A percentile compares a stretch with the other conserved stretches of the same genome.
Evolutionary conservation across 2,797 vertebrate genomes (phyloP).

Genomic region (Crenichthys baileyi): DNA sequence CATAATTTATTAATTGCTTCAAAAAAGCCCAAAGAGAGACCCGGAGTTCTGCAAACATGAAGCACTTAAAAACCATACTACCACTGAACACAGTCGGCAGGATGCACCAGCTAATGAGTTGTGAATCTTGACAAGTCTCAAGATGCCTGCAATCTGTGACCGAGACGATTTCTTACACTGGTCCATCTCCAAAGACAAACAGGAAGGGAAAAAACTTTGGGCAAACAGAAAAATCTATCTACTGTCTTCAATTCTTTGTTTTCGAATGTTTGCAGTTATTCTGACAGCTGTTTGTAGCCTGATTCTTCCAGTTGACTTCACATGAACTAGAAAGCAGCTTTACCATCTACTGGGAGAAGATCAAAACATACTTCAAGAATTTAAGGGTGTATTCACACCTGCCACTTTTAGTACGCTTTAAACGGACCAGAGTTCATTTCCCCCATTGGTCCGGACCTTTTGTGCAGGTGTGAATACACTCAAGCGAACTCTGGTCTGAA

Average conservation of each 20-base stretch:
- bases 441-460: no score
- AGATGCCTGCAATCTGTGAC: conserved; percentile 55
- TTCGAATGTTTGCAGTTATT: background rate
- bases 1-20: conserved; percentile 77
- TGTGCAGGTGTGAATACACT: no score
- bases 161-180: conserved; percentile 52
- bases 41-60: conserved; percentile 63
- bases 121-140: conserved; percentile 61
- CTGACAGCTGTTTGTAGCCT: background rate
- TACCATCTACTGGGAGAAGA: background rate
- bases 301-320: background rate
- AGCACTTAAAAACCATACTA: conserved; percentile 67
- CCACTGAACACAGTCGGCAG: conserved; percentile 59
- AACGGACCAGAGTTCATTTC: no score
- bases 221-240: background rate
- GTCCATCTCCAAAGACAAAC: conserved; percentile 18
- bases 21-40: conserved; percentile 72
- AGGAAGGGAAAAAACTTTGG: conserved; percentile 4
- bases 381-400: no score
- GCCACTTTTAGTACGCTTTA: no score
- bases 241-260: background rate
- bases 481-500: no score
- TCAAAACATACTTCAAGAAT: background rate
- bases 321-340: background rate
- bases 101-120: conserved; percentile 50